These are phyloP conservation scores for Garra rufa DNA, from an alignment of 2,113 vertebrate species.

Conservation along the genomic window DNA sequence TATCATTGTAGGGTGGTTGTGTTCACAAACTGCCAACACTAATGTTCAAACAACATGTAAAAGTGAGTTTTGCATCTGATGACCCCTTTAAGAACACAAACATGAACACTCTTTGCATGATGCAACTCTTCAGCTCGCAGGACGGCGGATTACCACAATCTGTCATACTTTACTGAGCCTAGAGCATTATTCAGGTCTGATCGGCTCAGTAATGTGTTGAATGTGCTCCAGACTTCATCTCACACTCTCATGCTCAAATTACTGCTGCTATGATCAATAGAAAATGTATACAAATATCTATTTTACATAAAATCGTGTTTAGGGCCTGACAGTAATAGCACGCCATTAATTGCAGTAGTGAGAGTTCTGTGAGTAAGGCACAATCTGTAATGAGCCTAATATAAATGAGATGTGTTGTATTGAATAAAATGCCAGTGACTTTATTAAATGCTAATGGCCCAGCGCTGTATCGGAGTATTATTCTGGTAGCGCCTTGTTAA, in stretches of 20 bases:
- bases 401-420: not conserved
- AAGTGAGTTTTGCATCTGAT: too few species aligned
- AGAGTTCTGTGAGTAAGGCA: not conserved
- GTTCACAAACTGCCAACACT: too few species aligned
- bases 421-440: not conserved
- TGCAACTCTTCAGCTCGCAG: not conserved
- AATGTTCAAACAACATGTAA: too few species aligned
- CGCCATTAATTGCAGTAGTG: not conserved
- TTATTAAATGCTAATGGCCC: not conserved
- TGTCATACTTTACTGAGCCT: not conserved
- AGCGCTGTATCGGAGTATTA: not conserved
- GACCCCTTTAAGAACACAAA: not conserved
- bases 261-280: not conserved
- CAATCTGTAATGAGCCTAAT: not conserved
- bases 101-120: not conserved
- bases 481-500: not conserved
- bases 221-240: not conserved
- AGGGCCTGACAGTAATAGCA: not conserved
- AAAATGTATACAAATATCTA: not conserved
- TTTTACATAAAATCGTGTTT: not conserved
- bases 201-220: not conserved
- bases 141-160: not conserved
- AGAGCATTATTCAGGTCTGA: not conserved
- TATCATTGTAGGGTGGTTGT: too few species aligned
- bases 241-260: not conserved